Percentiles rank a stretch among this genome's conserved stretches.
Evolutionary conservation across 2,888 invertebrate species (phyloP).

Genomic region (Chaetogeoica ovagalla): DNA sequence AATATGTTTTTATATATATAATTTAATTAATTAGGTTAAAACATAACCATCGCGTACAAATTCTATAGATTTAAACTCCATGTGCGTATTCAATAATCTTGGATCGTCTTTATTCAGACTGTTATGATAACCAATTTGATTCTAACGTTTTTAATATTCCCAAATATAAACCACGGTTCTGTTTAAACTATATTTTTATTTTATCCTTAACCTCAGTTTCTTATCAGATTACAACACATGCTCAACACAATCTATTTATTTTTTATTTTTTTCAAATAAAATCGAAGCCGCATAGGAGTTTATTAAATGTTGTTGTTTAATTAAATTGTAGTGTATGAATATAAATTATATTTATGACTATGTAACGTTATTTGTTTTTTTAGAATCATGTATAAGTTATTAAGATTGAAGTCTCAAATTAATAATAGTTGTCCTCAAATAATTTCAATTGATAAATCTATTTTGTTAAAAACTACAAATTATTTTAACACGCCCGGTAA

Average conservation of each 20-base stretch:
- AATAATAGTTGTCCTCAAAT: slow-evolving; percentile 13
- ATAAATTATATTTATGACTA: neutral
- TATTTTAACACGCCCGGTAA: slow-evolving; percentile 21
- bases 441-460: slow-evolving; percentile 6
- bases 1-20: too few relatives aligned
- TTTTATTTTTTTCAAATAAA: neutral
- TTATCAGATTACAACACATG: slow-evolving; percentile 28
- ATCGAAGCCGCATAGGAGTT: neutral
- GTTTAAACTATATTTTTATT: neutral
- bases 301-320: neutral
- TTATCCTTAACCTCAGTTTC: slow-evolving; percentile 23
- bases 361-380: slow-evolving; percentile 7
- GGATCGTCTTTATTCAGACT: too few relatives aligned
- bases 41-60: too few relatives aligned
- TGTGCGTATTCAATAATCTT: too few relatives aligned
- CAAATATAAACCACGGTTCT: too few relatives aligned
- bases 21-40: too few relatives aligned
- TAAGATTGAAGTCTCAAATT: slow-evolving; percentile 38
- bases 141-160: too few relatives aligned
- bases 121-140: too few relatives aligned
- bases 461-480: slow-evolving; percentile 1
- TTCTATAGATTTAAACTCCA: too few relatives aligned
- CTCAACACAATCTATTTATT: slow-evolving; percentile 1
- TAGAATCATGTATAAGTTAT: slow-evolving; percentile 43
- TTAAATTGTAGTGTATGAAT: neutral